Evolutionary conservation across 2,797 vertebrate species (phyloP).

Genomic region (Mus caroli): DNA sequence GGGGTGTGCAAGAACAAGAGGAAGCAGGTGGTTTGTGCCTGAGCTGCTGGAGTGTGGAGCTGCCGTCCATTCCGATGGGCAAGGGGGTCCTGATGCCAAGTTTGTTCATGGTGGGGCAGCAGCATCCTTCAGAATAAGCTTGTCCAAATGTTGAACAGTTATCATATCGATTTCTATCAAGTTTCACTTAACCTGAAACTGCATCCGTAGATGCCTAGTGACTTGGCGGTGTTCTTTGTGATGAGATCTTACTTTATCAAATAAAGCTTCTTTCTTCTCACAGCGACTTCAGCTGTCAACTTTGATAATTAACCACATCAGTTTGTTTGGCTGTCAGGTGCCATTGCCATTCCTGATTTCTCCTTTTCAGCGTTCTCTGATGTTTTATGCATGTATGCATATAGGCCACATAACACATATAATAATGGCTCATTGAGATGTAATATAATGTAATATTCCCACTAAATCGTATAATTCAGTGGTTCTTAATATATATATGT

Average conservation of each 20-base stretch:
- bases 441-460: background rate
- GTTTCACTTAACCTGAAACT: background rate
- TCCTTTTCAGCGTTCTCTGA: background rate
- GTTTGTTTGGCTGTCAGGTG: background rate
- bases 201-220: background rate
- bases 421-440: background rate
- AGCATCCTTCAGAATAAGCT: background rate
- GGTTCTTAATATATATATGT: no score
- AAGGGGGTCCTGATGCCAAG: background rate
- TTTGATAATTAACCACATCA: background rate
- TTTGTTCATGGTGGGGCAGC: background rate
- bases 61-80: background rate
- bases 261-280: background rate
- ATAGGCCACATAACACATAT: background rate
- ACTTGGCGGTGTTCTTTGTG: background rate
- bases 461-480: background rate
- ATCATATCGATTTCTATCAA: background rate
- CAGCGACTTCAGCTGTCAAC: background rate
- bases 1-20: background rate
- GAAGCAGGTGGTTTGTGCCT: background rate
- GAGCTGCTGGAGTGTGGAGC: background rate
- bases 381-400: background rate
- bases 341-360: background rate
- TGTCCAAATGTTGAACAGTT: background rate
- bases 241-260: conserved; percentile 24